Percentiles rank a stretch among this genome's conserved stretches.
Evolutionary conservation across 2,113 vertebrate genomes (phyloP).

Genomic region (Melanerpes formicivorus): DNA sequence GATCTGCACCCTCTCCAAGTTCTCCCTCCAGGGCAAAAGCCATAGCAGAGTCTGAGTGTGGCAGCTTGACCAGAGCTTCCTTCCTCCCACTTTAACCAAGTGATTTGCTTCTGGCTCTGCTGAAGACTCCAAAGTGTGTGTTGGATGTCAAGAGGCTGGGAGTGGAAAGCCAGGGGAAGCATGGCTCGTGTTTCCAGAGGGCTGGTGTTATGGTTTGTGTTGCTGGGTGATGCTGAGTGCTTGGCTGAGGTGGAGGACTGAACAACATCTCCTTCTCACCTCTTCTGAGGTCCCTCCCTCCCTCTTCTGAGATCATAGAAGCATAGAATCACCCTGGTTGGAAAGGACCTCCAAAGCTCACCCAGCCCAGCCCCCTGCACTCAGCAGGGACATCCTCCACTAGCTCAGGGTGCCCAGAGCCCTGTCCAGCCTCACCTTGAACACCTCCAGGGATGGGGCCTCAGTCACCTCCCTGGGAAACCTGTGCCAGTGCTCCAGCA

Average conservation of each 20-base stretch:
- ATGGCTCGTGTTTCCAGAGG: rapidly evolving
- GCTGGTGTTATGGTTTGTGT: background rate
- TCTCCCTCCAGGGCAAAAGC: background rate
- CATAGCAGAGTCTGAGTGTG: background rate
- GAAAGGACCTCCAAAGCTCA: no score
- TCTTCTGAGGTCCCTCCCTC: no score
- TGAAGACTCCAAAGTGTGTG: background rate
- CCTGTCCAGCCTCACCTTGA: no score
- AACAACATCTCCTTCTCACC: background rate
- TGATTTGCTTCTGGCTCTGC: background rate
- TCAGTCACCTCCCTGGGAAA: no score
- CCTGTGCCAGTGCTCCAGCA: no score
- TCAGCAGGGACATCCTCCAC: no score
- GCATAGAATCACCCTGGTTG: no score
- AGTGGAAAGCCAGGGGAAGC: background rate
- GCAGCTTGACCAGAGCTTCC: background rate
- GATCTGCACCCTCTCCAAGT: constrained; percentile 58
- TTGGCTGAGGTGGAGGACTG: background rate
- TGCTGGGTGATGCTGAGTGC: background rate
- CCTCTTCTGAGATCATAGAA: no score
- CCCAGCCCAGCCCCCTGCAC: no score
- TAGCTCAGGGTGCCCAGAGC: no score
- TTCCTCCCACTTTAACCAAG: background rate
- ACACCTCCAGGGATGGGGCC: no score
- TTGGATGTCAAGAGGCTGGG: background rate